Evolutionary conservation across 2,888 invertebrate genomes (phyloP).

Genomic region (Chrysolina americana): DNA sequence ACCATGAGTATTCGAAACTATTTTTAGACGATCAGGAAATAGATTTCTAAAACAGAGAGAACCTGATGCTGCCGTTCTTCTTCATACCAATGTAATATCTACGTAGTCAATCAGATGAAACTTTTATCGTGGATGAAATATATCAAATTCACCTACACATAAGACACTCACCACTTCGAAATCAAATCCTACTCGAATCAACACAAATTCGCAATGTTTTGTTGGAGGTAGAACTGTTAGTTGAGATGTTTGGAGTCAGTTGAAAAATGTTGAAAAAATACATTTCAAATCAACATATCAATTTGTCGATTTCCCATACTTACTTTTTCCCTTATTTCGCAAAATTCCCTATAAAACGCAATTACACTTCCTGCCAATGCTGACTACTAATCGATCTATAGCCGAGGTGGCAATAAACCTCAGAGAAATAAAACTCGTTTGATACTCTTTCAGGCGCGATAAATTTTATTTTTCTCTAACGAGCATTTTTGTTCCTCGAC

Average conservation of each 20-base stretch:
- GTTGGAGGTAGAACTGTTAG: too few relatives aligned
- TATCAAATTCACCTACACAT: too few relatives aligned
- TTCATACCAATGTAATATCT: not conserved
- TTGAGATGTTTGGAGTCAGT: too few relatives aligned
- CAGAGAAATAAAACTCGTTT: conserved; percentile 9
- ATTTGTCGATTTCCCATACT: too few relatives aligned
- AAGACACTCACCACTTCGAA: too few relatives aligned
- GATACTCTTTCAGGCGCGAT: conserved; percentile 14
- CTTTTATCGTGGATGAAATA: not conserved
- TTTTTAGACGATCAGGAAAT: not conserved
- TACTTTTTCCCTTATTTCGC: too few relatives aligned
- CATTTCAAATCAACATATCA: too few relatives aligned
- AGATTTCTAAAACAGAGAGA: not conserved
- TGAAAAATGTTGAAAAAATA: too few relatives aligned
- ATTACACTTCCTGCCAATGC: not conserved
- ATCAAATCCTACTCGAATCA: too few relatives aligned
- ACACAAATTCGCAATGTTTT: too few relatives aligned
- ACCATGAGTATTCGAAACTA: conserved; percentile 3
- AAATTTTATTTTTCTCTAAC: conserved; percentile 22
- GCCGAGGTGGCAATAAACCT: not conserved
- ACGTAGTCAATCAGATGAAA: not conserved
- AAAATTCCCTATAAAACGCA: too few relatives aligned
- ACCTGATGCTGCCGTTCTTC: too few relatives aligned
- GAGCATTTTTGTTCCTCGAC: conserved; percentile 1
- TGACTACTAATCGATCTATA: not conserved